These are phyloP conservation scores for Cyprinus carpio DNA, from an alignment of 2,113 vertebrate genomes.

Conservation along the genomic window DNA sequence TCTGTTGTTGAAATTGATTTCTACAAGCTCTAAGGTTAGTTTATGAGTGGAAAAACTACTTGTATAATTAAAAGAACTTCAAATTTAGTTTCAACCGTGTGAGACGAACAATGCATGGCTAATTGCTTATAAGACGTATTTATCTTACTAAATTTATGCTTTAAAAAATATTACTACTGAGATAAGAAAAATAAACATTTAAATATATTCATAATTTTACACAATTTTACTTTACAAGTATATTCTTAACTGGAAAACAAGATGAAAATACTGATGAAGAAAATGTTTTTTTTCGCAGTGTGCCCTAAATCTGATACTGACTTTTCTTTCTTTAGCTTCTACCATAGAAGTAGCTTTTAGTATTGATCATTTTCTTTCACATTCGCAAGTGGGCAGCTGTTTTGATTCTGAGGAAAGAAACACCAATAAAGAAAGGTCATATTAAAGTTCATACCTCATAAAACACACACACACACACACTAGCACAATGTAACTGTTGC, in stretches of 20 bases:
- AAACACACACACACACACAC: not conserved
- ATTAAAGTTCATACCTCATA: not conserved
- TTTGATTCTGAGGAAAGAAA: not conserved
- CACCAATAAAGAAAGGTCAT: not conserved
- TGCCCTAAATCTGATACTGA: not conserved
- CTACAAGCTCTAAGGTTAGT: not conserved
- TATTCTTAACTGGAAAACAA: not conserved
- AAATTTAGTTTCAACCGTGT: too few relatives aligned
- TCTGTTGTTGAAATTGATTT: conserved; percentile 20
- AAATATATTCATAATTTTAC: too few relatives aligned
- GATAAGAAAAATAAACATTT: not conserved
- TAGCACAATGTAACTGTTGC: not conserved
- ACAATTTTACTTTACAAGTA: not conserved
- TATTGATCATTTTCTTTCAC: conserved; percentile 35
- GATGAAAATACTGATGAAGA: not conserved
- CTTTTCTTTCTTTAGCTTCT: not conserved
- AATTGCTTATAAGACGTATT: not conserved
- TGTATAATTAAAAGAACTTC: not conserved
- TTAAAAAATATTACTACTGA: not conserved
- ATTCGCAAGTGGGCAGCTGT: conserved; percentile 10
- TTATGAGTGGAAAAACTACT: not conserved
- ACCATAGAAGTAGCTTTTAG: not conserved
- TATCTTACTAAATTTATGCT: not conserved
- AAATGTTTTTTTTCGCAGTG: not conserved
- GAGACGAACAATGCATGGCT: not conserved